These are phyloP conservation scores for Oxygymnocypris stewartii DNA, from an alignment of 2,113 vertebrate species.

Conservation along the genomic window DNA sequence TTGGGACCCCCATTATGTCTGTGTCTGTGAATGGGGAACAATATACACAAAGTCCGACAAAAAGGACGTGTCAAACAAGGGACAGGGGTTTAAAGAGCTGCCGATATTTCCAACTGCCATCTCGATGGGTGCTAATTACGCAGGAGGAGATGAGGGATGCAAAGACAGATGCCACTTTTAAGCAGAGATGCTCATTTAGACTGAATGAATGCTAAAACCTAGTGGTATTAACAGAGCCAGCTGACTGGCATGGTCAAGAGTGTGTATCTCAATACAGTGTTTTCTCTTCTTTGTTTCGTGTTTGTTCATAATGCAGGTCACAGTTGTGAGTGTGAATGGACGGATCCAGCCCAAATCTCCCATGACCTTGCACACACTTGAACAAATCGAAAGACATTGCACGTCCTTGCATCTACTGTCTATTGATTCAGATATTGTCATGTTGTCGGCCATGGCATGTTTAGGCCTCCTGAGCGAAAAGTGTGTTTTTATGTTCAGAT, in stretches of 20 bases:
- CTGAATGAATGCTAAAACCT: conserved; percentile 59
- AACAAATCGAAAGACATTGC: conserved; percentile 10
- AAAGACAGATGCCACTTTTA: conserved; percentile 52
- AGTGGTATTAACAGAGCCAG: conserved; percentile 70
- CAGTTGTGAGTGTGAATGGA: conserved; percentile 60
- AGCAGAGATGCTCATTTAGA: conserved; percentile 55
- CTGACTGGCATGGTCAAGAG: conserved; percentile 53
- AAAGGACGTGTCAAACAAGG: conserved; percentile 74
- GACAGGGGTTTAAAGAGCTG: conserved; percentile 73
- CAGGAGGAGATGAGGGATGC: conserved; percentile 48
- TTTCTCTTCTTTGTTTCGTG: conserved; percentile 38
- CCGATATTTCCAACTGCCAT: conserved; percentile 68
- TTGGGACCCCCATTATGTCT: conserved; percentile 71
- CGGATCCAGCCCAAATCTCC: conserved; percentile 47
- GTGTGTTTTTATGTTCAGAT: background rate
- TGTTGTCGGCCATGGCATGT: background rate
- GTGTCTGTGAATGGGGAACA: conserved; percentile 71
- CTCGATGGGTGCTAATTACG: conserved; percentile 75
- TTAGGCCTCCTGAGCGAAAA: background rate
- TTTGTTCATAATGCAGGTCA: conserved; percentile 62
- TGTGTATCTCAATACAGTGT: conserved; percentile 40
- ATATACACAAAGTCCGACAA: conserved; percentile 74
- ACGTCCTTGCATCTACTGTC: background rate
- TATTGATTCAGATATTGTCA: background rate
- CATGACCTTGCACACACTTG: conserved; percentile 18